These are phyloP conservation scores for Pyrgus malvae DNA, from an alignment of 2,888 invertebrate species.

Conservation along the genomic window DNA sequence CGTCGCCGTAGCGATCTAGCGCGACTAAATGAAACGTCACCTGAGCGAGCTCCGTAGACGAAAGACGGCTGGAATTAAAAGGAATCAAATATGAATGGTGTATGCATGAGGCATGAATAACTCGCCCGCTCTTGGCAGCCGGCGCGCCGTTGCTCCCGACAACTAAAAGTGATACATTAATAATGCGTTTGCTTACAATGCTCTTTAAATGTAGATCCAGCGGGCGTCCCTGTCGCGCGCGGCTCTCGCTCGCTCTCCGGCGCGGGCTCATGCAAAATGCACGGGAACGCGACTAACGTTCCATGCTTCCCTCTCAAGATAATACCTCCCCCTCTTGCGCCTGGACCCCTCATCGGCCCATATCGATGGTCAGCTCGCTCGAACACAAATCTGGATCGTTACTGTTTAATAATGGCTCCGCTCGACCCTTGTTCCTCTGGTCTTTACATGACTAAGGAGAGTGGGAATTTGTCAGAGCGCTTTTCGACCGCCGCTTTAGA, in stretches of 20 bases:
- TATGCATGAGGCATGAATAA: conserved; percentile 76
- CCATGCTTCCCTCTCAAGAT: conserved; percentile 63
- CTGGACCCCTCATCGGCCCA: conserved; percentile 41
- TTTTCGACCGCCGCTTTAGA: not conserved
- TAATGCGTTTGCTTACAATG: conserved; percentile 81
- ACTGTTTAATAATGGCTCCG: conserved; percentile 20
- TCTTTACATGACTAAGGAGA: conserved; percentile 12
- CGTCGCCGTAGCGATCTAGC: conserved; percentile 22
- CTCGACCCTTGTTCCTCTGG: conserved; percentile 10
- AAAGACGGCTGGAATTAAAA: conserved; percentile 77
- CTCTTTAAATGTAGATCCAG: conserved; percentile 80
- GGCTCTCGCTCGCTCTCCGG: conserved; percentile 50
- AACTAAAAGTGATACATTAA: conserved; percentile 81
- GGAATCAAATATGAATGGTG: conserved; percentile 77
- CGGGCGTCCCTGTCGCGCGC: conserved; percentile 51
- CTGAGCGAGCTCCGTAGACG: conserved; percentile 46
- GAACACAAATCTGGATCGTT: conserved; percentile 23
- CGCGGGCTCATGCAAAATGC: conserved; percentile 73
- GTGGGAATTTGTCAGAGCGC: not conserved
- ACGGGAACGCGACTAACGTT: conserved; percentile 63
- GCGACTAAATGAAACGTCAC: conserved; percentile 47
- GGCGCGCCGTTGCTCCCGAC: conserved; percentile 70
- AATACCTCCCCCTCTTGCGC: conserved; percentile 50
- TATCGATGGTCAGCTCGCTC: conserved; percentile 49
- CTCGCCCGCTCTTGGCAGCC: conserved; percentile 61